Evolutionary conservation across 1,140 invertebrate species (phyloP).

Genomic region (Philopotamus ludificatus): DNA sequence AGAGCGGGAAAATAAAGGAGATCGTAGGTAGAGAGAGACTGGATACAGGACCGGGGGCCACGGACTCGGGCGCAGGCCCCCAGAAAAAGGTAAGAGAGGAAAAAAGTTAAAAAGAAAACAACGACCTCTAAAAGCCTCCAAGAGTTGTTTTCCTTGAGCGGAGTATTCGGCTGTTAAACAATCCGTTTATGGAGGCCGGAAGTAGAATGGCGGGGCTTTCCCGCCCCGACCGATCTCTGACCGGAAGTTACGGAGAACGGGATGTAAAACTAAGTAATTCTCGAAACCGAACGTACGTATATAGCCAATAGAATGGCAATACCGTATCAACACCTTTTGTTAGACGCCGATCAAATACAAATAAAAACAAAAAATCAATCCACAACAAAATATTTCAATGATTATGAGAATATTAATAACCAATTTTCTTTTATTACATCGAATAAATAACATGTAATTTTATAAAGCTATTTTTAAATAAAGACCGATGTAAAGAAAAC

Average conservation of each 20-base stretch:
- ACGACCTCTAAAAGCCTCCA: neutral
- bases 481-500: too few relatives aligned
- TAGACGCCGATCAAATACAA: too few relatives aligned
- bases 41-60: neutral
- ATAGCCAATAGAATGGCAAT: too few relatives aligned
- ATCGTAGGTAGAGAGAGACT: neutral
- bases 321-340: too few relatives aligned
- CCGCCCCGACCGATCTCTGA: neutral
- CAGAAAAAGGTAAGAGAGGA: neutral
- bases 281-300: too few relatives aligned
- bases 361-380: too few relatives aligned
- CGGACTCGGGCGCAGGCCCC: neutral
- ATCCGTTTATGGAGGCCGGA: conserved; percentile 6
- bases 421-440: too few relatives aligned
- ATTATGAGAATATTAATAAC: too few relatives aligned
- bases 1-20: neutral
- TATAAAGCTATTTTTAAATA: too few relatives aligned
- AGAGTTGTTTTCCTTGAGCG: neutral
- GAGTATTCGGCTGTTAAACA: conserved; percentile 6
- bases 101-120: neutral
- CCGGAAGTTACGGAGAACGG: neutral
- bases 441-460: too few relatives aligned
- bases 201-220: conserved; percentile 1
- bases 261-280: conserved; percentile 11
- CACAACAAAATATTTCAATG: too few relatives aligned